A percentile compares a stretch with the other conserved stretches of the same genome.
Conservation (phyloP, 2,888 invertebrate species). For the Cerastoderma edule region DNA sequence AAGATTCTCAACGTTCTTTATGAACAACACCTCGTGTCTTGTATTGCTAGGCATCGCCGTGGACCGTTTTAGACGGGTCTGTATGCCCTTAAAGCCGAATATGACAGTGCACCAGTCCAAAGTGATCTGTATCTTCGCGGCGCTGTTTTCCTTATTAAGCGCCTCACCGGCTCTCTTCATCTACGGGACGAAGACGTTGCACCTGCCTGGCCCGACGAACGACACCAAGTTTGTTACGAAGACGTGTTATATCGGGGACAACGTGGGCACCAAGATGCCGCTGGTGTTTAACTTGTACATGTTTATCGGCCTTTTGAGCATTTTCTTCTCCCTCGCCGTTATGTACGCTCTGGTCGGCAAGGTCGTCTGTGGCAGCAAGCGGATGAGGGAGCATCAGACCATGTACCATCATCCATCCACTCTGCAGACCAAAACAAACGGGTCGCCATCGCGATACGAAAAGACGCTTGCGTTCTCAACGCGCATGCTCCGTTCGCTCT, state of each 20-base stretch:
- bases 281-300: constrained; percentile 61
- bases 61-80: constrained; percentile 68
- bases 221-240: constrained; percentile 39
- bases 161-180: constrained; percentile 68
- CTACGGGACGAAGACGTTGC: constrained; percentile 64
- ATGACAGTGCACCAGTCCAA: constrained; percentile 63
- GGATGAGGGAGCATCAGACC: background rate
- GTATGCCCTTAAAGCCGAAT: constrained; percentile 59
- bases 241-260: constrained; percentile 64
- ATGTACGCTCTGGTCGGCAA: constrained; percentile 63
- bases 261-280: constrained; percentile 51
- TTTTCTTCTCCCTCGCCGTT: constrained; percentile 54
- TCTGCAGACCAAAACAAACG: background rate
- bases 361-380: constrained; percentile 38
- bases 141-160: constrained; percentile 52
- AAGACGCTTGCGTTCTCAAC: constrained; percentile 36
- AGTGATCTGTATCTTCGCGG: constrained; percentile 53
- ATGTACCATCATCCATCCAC: background rate
- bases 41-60: constrained; percentile 68
- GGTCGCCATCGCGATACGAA: constrained; percentile 12
- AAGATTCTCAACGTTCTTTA: constrained; percentile 64
- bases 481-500: constrained; percentile 39
- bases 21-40: constrained; percentile 67
- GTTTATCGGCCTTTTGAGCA: constrained; percentile 45
- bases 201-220: constrained; percentile 32